These are phyloP conservation scores for Hylaeus volcanicus DNA, from an alignment of 1,140 invertebrate species.

Conservation along the genomic window DNA sequence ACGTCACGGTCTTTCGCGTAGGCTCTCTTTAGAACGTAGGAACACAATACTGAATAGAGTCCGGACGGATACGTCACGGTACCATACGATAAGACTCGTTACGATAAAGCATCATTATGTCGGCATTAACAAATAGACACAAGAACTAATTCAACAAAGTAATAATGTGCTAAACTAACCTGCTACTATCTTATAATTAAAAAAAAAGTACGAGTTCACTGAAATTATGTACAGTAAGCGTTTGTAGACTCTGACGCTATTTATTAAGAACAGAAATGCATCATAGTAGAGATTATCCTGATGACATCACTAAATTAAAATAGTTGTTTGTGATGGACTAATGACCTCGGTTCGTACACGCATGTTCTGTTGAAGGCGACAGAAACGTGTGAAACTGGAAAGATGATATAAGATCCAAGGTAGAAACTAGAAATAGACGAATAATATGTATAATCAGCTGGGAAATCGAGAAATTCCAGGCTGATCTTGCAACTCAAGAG, in stretches of 20 bases:
- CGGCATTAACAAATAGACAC: too few species aligned
- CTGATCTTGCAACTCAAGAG: background rate
- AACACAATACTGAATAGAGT: too few species aligned
- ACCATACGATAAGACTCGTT: background rate
- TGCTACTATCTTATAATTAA: too few species aligned
- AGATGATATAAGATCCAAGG: background rate
- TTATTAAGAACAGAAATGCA: too few species aligned
- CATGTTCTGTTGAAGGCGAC: background rate
- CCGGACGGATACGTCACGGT: background rate
- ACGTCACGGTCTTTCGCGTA: too few species aligned
- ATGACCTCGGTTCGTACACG: background rate
- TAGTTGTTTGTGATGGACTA: background rate
- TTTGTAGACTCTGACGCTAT: too few species aligned
- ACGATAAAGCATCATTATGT: background rate
- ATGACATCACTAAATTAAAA: constrained; percentile 44
- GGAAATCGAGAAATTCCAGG: background rate
- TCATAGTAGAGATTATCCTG: background rate
- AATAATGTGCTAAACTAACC: too few species aligned
- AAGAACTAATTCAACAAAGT: too few species aligned
- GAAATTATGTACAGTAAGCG: too few species aligned
- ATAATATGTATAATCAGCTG: background rate
- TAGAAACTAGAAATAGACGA: constrained; percentile 11
- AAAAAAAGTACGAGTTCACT: too few species aligned
- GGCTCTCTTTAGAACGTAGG: too few species aligned
- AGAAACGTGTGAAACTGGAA: constrained; percentile 32